Evolutionary conservation across 2,888 invertebrate species (phyloP), one percentile per base, ranked within the genome.

Genomic region (Dasysyrphus albostriatus): DNA sequence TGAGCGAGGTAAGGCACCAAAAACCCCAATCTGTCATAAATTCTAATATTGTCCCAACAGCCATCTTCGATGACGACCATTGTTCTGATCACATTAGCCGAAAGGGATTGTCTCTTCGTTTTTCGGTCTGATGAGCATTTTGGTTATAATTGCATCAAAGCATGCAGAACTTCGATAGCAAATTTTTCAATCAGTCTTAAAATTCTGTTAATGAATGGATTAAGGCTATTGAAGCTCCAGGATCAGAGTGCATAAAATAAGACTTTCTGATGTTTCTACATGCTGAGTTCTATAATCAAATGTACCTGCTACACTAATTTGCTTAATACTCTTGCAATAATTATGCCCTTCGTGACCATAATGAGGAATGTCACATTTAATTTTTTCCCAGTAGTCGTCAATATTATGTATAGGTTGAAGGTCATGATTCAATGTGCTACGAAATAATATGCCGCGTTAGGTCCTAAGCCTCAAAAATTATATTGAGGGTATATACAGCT

Each of bases 181-280:
- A 70, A 54, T 73, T 83, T 83, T 79, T 79, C 79, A 79, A 83
- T 83, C 69, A 74, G 51, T 63, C 79, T 63, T 56, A 61, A 47
- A 74, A 75, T 56, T 65, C 44, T 58, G 69, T 74, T 65, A 83
- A 75, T 79, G 75, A 74, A 83, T 75, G 79, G 56, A 49, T 49
- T 59, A 74, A 47, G 74, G 63, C 29, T 56, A 44, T 63, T n/a
- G n/a, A 24, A 42, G 14, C 14, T 49, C 59, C 59, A 63, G n/a
- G 12, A 44, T 9, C 34, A 10, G 16, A 4, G 47, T 24, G 29
- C 19, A 29, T 54, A 19, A 32, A 42, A 24, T 10, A 12, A 32
- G 4, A 47, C 32, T 24, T 1, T 19, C 12, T 16, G 7, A 1
- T 39, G n/a, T n/a, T n/a, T n/a, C n/a, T n/a, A n/a, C n/a, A n/a